Base-by-base conservation (phyloP, 2,888 invertebrate genomes). In the Mylabris sibirica region DNA sequence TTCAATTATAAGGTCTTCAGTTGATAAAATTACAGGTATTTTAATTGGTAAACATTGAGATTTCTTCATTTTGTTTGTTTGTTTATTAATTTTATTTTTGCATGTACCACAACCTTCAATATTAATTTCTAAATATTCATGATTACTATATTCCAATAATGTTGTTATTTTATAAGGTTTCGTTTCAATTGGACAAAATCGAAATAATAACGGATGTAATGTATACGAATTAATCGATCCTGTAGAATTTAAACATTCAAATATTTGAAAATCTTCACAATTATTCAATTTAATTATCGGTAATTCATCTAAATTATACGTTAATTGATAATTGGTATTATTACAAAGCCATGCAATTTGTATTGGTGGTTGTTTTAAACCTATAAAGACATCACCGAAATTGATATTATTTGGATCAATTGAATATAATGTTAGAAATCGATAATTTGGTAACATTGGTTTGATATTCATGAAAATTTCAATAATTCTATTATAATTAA, bases 291-390 rank as follows among this genome's bases (percentile, higher is more conserved):
- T 65, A 12, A 72, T 35, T 9, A 85, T 62, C 11, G 77, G 72
- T 44, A 60, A 65, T 6, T 63, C 74, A 65, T 84, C 76, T 41
- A 86, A 57, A 2, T 75, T 70, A 65, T 81, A 85, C 2, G 75
- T 65, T 12, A 83, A 76, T 22, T 74, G 63, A 3, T 76, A 68
- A 35, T 69, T 71, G 1, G 83, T 82, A 67, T 83, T 82, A 68
- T 87, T 87, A 69, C 84, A 82, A 20, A 87, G 69, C 84, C 86
- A 86, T 72, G 80, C 83, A 20, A 79, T 76, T 82, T 86, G 75
- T 38, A 73, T 63, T 62, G 77, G 75, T 2, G 83, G 79, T 44
- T 80, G 76, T 62, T 72, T 77, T 67, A 83, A 81, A 9, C 83
- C 82, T 22, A 85, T 78, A 65, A 75, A 82, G 64, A 83, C 71